phyloP scores from a whole-genome alignment of 2,113 vertebrate species.

The Burhinus bistriatus region DNA sequence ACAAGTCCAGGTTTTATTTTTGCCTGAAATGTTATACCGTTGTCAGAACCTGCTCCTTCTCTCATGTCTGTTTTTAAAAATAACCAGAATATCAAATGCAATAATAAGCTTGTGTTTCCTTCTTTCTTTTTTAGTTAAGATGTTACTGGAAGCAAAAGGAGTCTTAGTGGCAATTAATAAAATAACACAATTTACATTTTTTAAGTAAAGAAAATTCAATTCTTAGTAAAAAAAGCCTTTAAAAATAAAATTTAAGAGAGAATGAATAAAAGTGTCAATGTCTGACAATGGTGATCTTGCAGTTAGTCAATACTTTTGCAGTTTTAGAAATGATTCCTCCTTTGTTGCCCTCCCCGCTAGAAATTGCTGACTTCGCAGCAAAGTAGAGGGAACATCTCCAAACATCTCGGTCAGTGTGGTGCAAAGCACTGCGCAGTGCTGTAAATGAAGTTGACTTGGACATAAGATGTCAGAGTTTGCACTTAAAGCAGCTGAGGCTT shows the following conservation, averaged over 20 bases:
- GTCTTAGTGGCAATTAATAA: not conserved
- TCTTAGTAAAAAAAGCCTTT: not conserved
- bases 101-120: not conserved
- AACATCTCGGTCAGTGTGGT: not conserved
- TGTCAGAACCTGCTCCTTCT: not conserved
- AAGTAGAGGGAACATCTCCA: not conserved
- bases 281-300: not conserved
- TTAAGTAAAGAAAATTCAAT: not conserved
- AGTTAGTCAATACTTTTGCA: not conserved
- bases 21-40: not conserved
- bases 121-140: not conserved
- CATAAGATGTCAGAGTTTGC: not conserved
- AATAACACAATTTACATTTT: not conserved
- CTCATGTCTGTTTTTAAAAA: not conserved
- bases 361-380: not conserved
- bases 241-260: not conserved
- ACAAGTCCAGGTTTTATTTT: not conserved
- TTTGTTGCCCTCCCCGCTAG: not conserved
- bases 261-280: not conserved
- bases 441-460: not conserved
- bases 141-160: not conserved
- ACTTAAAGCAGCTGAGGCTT: not conserved
- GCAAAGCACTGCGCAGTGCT: not conserved
- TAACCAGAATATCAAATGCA: not conserved
- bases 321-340: not conserved